These are phyloP conservation scores for Lathamus discolor DNA, from an alignment of 2,113 vertebrate species.

Conservation along the genomic window DNA sequence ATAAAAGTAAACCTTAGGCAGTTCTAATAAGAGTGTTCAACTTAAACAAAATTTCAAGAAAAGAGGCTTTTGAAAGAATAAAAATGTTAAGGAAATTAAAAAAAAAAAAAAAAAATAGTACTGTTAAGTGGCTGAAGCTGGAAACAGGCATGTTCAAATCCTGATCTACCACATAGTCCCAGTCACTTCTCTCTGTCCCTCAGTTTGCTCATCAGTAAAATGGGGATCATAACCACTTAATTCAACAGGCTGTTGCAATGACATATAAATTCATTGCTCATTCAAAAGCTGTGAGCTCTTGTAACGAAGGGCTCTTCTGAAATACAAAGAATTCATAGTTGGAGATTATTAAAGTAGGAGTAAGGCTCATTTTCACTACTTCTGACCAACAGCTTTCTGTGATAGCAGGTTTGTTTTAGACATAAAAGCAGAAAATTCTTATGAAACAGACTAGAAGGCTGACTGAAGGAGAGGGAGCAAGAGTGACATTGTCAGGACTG, in stretches of 20 bases:
- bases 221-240: neutral
- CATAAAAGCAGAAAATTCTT: neutral
- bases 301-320: slow-evolving; percentile 2
- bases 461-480: neutral
- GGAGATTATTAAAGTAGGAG: slow-evolving; percentile 11
- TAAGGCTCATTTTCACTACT: neutral
- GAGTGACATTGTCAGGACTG: neutral
- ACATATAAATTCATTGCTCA: neutral
- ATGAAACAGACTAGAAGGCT: neutral
- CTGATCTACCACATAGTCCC: neutral
- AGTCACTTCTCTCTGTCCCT: neutral
- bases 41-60: neutral
- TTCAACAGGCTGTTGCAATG: slow-evolving; percentile 26
- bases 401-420: neutral
- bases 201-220: slow-evolving; percentile 8
- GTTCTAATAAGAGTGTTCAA: neutral
- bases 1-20: neutral
- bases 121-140: neutral
- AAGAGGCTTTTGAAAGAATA: neutral
- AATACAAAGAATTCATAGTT: neutral
- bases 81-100: neutral
- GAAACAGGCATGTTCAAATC: neutral
- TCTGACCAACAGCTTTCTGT: slow-evolving; percentile 22
- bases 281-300: slow-evolving; percentile 4
- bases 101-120: neutral